Percentiles rank a stretch among this genome's conserved stretches.
Conservation (phyloP, 2,888 invertebrate genomes). For the Sepiola atlantica region DNA sequence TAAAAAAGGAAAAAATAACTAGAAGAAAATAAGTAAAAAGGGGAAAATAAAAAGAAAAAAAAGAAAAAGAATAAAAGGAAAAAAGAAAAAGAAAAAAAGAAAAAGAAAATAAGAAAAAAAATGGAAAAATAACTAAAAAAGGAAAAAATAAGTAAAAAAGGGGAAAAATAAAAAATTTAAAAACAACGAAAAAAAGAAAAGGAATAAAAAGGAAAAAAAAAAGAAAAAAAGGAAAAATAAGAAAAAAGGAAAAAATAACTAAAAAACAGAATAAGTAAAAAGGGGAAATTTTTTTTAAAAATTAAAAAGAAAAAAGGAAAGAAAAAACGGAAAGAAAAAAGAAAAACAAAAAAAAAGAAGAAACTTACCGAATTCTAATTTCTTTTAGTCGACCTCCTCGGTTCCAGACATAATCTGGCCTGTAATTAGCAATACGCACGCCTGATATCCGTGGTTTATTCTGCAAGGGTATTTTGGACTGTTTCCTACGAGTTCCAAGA, state of each 20-base stretch:
- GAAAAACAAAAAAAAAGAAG: neutral
- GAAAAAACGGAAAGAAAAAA: neutral
- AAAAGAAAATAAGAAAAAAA: too few species aligned
- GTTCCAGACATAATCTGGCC: conserved; percentile 72
- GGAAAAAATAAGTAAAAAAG: too few species aligned
- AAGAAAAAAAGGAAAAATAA: neutral
- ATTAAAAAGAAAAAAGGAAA: conserved; percentile 46
- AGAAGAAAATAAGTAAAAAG: neutral
- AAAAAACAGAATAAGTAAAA: neutral
- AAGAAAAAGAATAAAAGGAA: too few species aligned
- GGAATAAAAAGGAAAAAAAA: neutral
- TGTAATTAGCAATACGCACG: conserved; percentile 63
- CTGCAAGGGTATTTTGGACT: neutral
- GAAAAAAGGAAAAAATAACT: neutral
- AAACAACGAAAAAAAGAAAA: too few species aligned
- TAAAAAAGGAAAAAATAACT: neutral
- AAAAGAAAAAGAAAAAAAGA: too few species aligned
- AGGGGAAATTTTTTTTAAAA: too few species aligned
- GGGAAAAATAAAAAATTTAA: too few species aligned
- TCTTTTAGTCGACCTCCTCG: conserved; percentile 72
- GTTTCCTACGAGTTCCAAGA: neutral
- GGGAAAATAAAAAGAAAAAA: neutral
- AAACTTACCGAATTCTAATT: conserved; percentile 67
- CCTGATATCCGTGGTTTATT: neutral
- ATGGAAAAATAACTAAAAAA: too few species aligned